Evolutionary conservation across 2,888 invertebrate species (phyloP), one percentile per base, ranked within the genome.

Genomic region (Cenopis cana): DNA sequence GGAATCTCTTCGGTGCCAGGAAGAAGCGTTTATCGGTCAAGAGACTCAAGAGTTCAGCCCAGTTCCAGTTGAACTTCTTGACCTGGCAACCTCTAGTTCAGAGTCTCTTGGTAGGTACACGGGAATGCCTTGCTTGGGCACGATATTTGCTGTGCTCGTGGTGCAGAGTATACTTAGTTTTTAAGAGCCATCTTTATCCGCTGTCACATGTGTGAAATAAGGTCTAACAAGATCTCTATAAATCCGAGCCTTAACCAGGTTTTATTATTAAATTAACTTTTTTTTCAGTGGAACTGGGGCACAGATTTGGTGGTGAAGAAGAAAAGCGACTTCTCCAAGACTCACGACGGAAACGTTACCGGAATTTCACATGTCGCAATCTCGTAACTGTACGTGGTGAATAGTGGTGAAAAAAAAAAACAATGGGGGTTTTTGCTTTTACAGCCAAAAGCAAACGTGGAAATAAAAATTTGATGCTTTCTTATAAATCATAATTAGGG

Each of bases 41-140:
- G n/a, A n/a, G n/a, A n/a, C n/a, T n/a, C n/a, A n/a, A n/a, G n/a
- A n/a, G n/a, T n/a, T 33, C 5, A 33, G 24, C 24, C 1, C 24
- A 33, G 33, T 81, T 81, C 11, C 90, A 97, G 98, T 93, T 99
- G 54, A 99, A 98, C 88, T 90, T 99, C 67, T 95, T 98, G 94
- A 95, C 95, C 49, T 98, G 97, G 96, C 93, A 94, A 29, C n/a
- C n/a, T n/a, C n/a, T n/a, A n/a, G n/a, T n/a, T n/a, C n/a, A n/a
- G n/a, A n/a, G n/a, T n/a, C n/a, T n/a, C n/a, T n/a, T n/a, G n/a
- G n/a, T n/a, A n/a, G n/a, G n/a, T n/a, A n/a, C n/a, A n/a, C n/a
- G n/a, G n/a, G n/a, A n/a, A n/a, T n/a, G n/a, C n/a, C n/a, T n/a
- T n/a, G 93, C 12, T 90, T 97, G 64, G 97, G 97, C 6, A 82